Conservation (phyloP, 1,140 invertebrate species). For the Sinonovacula constricta region DNA sequence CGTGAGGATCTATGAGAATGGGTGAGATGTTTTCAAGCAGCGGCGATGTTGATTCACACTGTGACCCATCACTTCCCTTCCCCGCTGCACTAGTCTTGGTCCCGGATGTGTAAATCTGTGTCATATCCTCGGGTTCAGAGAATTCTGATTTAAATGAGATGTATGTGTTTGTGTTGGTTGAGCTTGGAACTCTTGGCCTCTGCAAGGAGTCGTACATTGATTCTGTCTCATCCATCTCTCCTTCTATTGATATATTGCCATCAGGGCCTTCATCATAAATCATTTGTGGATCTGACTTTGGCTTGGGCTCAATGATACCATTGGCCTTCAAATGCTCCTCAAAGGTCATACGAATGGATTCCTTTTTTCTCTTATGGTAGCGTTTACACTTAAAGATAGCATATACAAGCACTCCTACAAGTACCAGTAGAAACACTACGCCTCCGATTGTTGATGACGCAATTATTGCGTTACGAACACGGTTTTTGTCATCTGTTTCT, state of each 20-base stretch:
- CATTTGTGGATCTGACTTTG: conserved; percentile 6
- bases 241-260: conserved; percentile 9
- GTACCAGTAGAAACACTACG: conserved; percentile 56
- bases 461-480: conserved; percentile 55
- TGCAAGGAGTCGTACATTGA: conserved; percentile 51
- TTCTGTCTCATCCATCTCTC: conserved; percentile 22
- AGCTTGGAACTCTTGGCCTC: conserved; percentile 25
- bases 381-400: conserved; percentile 43
- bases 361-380: conserved; percentile 53
- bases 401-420: conserved; percentile 58
- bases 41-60: conserved; percentile 66
- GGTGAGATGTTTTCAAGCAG: conserved; percentile 59
- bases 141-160: conserved; percentile 67
- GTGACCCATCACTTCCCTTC: conserved; percentile 58
- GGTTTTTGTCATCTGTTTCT: conserved; percentile 20
- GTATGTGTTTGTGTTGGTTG: conserved; percentile 62
- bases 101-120: conserved; percentile 33
- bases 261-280: conserved; percentile 37
- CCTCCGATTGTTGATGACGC: conserved; percentile 63
- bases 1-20: conserved; percentile 36
- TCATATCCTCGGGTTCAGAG: conserved; percentile 59
- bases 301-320: conserved; percentile 39
- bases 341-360: conserved; percentile 60
- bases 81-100: conserved; percentile 23
- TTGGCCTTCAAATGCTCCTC: conserved; percentile 66